These are phyloP conservation scores for Ladona fulva DNA, from an alignment of 1,140 invertebrate species.

Conservation along the genomic window DNA sequence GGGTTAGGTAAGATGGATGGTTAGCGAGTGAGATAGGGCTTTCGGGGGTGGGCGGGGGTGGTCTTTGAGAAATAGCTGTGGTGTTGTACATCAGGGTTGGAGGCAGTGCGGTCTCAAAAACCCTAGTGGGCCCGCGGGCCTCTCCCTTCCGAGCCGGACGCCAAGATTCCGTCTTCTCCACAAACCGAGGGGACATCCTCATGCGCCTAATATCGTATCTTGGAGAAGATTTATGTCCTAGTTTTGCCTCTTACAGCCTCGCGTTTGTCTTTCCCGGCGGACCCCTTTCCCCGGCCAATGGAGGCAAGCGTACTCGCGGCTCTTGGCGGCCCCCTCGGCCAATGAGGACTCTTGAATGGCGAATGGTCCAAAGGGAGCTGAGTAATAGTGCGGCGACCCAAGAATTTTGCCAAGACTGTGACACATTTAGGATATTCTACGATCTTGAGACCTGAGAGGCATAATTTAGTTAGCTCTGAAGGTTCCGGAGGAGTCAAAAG, in stretches of 20 bases:
- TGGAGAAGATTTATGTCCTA: not conserved
- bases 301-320: not conserved
- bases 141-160: not conserved
- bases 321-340: not conserved
- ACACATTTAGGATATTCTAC: not conserved
- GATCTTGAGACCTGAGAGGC: not conserved
- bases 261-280: not conserved
- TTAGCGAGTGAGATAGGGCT: not conserved
- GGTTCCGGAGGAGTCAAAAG: no score
- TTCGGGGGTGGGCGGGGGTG: not conserved
- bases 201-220: not conserved
- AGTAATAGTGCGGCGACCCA: not conserved
- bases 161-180: not conserved
- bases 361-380: not conserved
- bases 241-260: not conserved
- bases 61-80: slow-evolving; percentile 15
- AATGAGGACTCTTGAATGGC: slow-evolving; percentile 4
- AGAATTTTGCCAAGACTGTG: not conserved
- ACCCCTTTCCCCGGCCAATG: not conserved
- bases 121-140: not conserved
- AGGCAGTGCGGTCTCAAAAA: not conserved
- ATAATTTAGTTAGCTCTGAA: no score
- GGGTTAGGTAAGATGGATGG: not conserved
- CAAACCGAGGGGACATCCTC: slow-evolving; percentile 7
- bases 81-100: slow-evolving; percentile 9